These are phyloP conservation scores for Geococcyx californianus DNA, from an alignment of 2,113 vertebrate genomes.

Conservation along the genomic window DNA sequence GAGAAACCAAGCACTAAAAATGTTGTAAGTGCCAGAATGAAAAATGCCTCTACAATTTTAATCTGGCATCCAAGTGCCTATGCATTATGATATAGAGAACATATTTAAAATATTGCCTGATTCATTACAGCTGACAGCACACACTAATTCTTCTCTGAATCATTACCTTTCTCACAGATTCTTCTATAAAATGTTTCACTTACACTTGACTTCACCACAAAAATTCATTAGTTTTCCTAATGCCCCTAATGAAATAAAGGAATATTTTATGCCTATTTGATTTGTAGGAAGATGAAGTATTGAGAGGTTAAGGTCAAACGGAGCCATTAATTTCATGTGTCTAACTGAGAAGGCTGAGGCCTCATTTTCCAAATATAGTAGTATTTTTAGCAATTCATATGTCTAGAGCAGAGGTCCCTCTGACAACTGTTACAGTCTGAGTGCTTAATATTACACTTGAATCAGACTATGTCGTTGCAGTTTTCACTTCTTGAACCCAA, in stretches of 20 bases:
- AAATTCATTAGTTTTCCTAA: background rate
- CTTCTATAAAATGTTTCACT: background rate
- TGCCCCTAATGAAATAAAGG: background rate
- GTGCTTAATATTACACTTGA: background rate
- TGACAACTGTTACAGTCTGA: background rate
- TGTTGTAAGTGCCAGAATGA: background rate
- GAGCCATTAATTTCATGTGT: background rate
- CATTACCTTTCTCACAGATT: constrained; percentile 14
- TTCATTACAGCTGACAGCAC: background rate
- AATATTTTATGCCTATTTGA: background rate
- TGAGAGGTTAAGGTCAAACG: background rate
- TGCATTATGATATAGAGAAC: background rate
- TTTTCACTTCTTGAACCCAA: background rate
- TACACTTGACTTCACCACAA: background rate
- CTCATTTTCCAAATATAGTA: background rate
- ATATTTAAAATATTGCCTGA: background rate
- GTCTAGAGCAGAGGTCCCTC: background rate
- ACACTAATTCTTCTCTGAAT: constrained; percentile 1
- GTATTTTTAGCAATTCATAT: constrained; percentile 20
- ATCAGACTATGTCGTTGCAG: background rate
- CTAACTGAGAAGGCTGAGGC: background rate
- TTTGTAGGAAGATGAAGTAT: background rate
- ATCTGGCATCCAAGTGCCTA: background rate
- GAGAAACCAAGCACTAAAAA: background rate
- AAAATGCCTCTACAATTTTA: background rate